Evolutionary conservation across 1,140 invertebrate genomes (phyloP), one percentile per base, ranked within the genome.

Genomic region (Oryctes rhinoceros): DNA sequence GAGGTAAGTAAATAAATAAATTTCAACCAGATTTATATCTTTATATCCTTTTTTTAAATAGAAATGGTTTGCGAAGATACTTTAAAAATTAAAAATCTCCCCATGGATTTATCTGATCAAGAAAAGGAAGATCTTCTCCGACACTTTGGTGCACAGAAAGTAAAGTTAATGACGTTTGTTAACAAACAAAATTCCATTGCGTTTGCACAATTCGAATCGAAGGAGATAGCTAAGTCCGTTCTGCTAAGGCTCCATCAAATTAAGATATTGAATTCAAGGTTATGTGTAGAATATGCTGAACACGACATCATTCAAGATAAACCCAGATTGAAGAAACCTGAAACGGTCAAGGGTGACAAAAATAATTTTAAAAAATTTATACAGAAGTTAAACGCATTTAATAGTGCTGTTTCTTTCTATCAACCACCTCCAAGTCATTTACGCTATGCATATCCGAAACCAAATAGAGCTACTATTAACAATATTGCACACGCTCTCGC

Each of bases 401-500:
- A 92, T 84, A 90, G 90, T 65, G 90, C 91, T 62, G 88, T 93
- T 18, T 88, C 91, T 74, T 93, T 95, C 83, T 90, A 91, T 80
- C 93, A 95, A 85, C 93, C 94, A 80, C 94, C 94, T 44, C 92
- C 93, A 37, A 89, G 91, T 76, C 91, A 94, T 89, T 89, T 95
- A 53, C 90, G 89, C 82, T 95, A 95, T 85, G 91, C 91, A 79
- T 96, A 96, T 88, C 94, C 96, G 15, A 90, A 92, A 76, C 92
- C 95, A 18, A 94, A 92, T 74, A 89, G 90, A 77, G 89, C 91
- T 65, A 94, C 94, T 78, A 89, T 97, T 37, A 89, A 92, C 49
- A 96, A 96, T 85, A 97, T 98, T 82, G 91, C 92, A 6, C 91
- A 94, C 87, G 91, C 93, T 74, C 87, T 98, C 67, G 89, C 93